Percentiles rank a stretch among this genome's conserved stretches.
These are phyloP conservation scores for Enteromius mattozi DNA, from an alignment of 2,797 vertebrate genomes.

Conservation along the genomic window DNA sequence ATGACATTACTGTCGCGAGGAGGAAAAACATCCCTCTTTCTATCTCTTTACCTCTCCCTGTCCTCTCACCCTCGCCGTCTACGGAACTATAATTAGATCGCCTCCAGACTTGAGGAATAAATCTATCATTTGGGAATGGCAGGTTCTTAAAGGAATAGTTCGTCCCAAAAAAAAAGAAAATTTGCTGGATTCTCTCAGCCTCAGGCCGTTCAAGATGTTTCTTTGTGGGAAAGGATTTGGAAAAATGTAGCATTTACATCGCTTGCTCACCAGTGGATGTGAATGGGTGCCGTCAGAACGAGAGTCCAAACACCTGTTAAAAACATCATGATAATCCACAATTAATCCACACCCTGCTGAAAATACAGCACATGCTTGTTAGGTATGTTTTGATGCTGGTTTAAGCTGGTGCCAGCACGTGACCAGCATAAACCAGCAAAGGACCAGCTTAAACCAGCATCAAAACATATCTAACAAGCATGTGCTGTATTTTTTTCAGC, in stretches of 20 bases:
- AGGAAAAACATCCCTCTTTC: constrained; percentile 45
- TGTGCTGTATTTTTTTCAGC: too few relatives aligned
- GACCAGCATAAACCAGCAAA: too few relatives aligned
- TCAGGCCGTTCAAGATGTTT: background rate
- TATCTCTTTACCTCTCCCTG: constrained; percentile 45
- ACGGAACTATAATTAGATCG: constrained; percentile 58
- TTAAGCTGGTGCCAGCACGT: too few relatives aligned
- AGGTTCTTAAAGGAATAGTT: constrained; percentile 45
- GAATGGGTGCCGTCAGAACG: background rate
- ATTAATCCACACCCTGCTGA: too few relatives aligned
- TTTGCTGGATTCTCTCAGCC: background rate
- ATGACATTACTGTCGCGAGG: constrained; percentile 53
- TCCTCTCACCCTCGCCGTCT: constrained; percentile 37
- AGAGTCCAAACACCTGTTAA: background rate
- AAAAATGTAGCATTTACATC: background rate
- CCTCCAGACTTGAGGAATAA: constrained; percentile 41
- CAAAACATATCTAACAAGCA: too few relatives aligned
- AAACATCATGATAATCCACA: background rate
- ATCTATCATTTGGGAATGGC: constrained; percentile 52
- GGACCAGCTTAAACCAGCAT: too few relatives aligned
- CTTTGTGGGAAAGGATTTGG: background rate
- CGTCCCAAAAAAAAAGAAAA: background rate
- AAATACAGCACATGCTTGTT: too few relatives aligned
- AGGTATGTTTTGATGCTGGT: too few relatives aligned
- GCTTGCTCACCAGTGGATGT: background rate